Conservation (phyloP, 2,113 vertebrate species). For the Oreochromis niloticus region DNA sequence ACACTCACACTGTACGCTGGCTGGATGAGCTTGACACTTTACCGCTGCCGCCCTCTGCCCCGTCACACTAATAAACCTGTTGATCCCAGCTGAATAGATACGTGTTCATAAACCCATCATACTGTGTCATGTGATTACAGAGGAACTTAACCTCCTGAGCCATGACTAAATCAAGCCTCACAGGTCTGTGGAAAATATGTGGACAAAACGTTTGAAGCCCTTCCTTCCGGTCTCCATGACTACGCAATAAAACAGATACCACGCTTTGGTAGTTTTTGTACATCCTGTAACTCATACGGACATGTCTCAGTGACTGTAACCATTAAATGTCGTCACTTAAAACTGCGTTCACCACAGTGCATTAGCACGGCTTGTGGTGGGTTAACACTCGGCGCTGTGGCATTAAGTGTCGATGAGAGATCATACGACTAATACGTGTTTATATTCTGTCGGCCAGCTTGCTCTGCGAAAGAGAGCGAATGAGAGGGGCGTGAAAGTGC, state of each 20-base stretch:
- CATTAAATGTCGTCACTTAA: not conserved
- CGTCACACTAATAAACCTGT: not conserved
- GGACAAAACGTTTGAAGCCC: not conserved
- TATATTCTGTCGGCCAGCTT: constrained; percentile 45
- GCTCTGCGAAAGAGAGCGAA: not conserved
- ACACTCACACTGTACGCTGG: not conserved
- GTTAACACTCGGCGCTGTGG: constrained; percentile 43
- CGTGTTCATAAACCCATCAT: not conserved
- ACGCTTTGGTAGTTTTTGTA: not conserved
- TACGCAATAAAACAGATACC: constrained; percentile 11
- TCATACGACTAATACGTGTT: constrained; percentile 53
- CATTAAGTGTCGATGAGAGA: constrained; percentile 51
- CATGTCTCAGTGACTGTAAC: not conserved
- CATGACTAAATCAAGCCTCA: not conserved
- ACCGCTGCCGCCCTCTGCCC: not conserved
- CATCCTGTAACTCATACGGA: not conserved
- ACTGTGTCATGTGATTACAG: constrained; percentile 20
- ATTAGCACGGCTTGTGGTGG: constrained; percentile 29
- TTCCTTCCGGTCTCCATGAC: not conserved
- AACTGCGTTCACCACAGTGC: constrained; percentile 1
- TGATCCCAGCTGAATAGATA: constrained; percentile 10
- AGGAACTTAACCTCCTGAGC: constrained; percentile 7
- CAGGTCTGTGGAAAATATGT: not conserved
- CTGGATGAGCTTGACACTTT: not conserved
- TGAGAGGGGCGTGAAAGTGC: constrained; percentile 36